phyloP scores from a whole-genome alignment of 2,797 vertebrate genomes.

The Pempheris klunzingeri region DNA sequence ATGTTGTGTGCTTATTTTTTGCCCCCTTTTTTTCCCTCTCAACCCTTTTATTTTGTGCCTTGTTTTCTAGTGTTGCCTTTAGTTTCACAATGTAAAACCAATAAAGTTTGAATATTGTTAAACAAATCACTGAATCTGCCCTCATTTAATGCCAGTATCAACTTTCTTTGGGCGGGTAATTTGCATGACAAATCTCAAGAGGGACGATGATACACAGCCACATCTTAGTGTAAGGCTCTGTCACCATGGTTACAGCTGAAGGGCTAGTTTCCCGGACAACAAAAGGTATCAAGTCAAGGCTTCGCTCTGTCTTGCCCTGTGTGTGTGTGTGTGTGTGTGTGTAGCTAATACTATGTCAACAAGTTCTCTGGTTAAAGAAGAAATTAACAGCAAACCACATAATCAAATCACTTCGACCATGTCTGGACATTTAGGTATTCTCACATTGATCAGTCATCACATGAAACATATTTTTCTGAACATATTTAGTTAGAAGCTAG shows the following conservation, averaged over 20 bases:
- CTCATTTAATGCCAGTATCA: constrained; percentile 21
- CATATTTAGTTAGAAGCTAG: too few relatives aligned
- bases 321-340: constrained; percentile 6
- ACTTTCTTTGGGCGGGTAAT: constrained; percentile 33
- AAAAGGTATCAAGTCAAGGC: constrained; percentile 58
- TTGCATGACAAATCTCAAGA: constrained; percentile 64
- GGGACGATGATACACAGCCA: constrained; percentile 20
- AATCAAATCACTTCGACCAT: background rate
- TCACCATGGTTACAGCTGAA: constrained; percentile 65
- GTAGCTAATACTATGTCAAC: constrained; percentile 32
- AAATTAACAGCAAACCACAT: background rate
- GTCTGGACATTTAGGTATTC: background rate
- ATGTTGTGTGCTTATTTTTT: constrained; percentile 63
- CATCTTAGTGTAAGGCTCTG: constrained; percentile 22
- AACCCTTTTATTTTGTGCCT: constrained; percentile 62
- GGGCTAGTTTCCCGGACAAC: constrained; percentile 53
- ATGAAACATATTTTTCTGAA: too few relatives aligned
- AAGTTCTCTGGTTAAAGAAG: constrained; percentile 10
- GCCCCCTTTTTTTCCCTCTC: constrained; percentile 31
- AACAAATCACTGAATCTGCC: constrained; percentile 51
- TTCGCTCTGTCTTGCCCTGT: constrained; percentile 35
- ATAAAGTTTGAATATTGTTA: constrained; percentile 86
- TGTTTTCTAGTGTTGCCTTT: constrained; percentile 81
- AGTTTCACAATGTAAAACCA: constrained; percentile 85
- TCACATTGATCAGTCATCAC: background rate